Conservation (phyloP, 1,140 invertebrate species). For the Bactericera cockerelli region DNA sequence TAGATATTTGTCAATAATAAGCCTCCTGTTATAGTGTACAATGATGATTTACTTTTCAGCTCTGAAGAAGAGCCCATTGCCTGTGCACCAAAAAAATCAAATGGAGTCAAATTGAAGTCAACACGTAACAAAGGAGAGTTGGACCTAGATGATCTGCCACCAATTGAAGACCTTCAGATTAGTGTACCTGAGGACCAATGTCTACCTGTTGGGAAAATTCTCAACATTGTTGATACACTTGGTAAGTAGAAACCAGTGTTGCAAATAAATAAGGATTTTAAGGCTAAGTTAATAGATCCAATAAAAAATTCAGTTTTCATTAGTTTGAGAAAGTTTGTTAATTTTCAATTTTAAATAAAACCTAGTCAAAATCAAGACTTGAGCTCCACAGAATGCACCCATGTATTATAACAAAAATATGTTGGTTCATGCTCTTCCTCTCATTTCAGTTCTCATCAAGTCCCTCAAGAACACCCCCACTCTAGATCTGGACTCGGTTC, state of each 20-base stretch:
- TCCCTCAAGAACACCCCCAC: slow-evolving; percentile 48
- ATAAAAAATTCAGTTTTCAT: background rate
- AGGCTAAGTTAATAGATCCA: background rate
- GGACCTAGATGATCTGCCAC: slow-evolving; percentile 44
- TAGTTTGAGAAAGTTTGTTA: background rate
- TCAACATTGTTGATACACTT: slow-evolving; percentile 51
- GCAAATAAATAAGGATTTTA: background rate
- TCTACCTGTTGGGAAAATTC: slow-evolving; percentile 53
- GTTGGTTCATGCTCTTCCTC: too few species aligned
- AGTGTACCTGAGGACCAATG: slow-evolving; percentile 57
- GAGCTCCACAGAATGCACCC: too few species aligned
- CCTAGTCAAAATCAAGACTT: background rate
- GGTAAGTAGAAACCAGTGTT: slow-evolving; percentile 31
- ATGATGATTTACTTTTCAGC: too few species aligned
- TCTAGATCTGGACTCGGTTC: slow-evolving; percentile 65
- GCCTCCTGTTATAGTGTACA: too few species aligned
- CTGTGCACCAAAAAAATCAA: background rate
- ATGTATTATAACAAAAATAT: too few species aligned
- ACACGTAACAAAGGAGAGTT: slow-evolving; percentile 19
- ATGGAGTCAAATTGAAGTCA: slow-evolving; percentile 1
- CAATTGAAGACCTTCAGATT: slow-evolving; percentile 67
- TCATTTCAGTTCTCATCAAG: slow-evolving; percentile 50
- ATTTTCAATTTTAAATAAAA: background rate
- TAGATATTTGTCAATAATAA: too few species aligned
- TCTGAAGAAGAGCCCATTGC: background rate